phyloP scores from a whole-genome alignment of 2,113 vertebrate genomes.

The Lagopus muta region DNA sequence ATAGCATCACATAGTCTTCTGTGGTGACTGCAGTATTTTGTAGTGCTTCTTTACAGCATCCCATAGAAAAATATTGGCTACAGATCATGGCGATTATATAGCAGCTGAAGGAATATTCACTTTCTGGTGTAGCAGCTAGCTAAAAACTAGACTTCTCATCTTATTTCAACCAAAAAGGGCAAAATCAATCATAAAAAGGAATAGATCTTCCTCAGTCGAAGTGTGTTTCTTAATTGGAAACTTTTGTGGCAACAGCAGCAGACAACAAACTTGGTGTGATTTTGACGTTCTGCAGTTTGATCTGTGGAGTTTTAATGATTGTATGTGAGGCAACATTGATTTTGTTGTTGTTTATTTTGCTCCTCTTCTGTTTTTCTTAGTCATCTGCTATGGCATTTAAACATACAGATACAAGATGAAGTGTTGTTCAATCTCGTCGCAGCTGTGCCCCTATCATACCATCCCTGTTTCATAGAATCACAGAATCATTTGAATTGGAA shows the following conservation, averaged over 20 bases:
- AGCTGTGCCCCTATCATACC: background rate
- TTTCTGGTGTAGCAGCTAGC: background rate
- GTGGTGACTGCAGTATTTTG: background rate
- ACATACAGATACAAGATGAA: background rate
- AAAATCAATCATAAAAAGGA: background rate
- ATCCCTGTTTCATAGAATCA: no score
- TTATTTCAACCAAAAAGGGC: background rate
- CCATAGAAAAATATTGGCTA: background rate
- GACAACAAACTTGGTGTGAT: fast-evolving
- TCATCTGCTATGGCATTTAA: background rate
- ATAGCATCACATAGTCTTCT: background rate
- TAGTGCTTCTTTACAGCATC: background rate
- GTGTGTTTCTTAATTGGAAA: background rate
- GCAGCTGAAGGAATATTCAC: background rate
- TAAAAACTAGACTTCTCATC: background rate
- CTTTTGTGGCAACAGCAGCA: background rate
- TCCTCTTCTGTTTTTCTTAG: background rate
- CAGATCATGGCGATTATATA: background rate
- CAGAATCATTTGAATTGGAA: no score
- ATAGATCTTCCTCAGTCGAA: background rate
- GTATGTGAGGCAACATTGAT: background rate
- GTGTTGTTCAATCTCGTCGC: background rate
- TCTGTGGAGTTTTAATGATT: background rate
- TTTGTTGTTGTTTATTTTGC: background rate
- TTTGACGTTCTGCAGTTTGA: background rate